Base-by-base conservation (phyloP, 2,113 vertebrate genomes). In the Hyaena hyaena region DNA sequence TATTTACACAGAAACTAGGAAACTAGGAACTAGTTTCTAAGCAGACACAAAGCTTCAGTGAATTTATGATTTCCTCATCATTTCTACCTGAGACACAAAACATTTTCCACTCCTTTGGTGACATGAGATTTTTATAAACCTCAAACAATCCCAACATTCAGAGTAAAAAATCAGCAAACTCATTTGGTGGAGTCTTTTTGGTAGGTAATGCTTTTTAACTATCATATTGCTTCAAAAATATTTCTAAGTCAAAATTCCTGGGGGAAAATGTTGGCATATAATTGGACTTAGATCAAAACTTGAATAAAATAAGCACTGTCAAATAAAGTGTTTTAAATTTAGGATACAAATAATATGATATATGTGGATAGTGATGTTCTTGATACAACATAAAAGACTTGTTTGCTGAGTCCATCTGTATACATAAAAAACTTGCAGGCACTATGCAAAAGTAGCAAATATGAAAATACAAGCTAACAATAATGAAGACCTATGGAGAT, bases 11-110 rank as follows among this genome's bases (percentile, higher is more conserved):
- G 74, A 77, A 95, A 96, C 12, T 53, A 26, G 39, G 74, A 77
- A 95, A 96, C 12, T 53, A 26, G 39, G 23, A 76, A 45, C 73
- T 45, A 45, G 73, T 76, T 76, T 76, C 39, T 26, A 74, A 19
- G 87, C 39, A 86, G 69, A 12, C 90, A 79, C n/a, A 73, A 82
- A 24, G 55, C 16, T 86, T 86, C 68, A 43, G 31, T 83, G 76
- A 82, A 31, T 77, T 83, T 76, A 61, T 79, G 16, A 76, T 92
- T 6, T 43, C 17, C 65, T 86, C 12, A 83, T 76, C 16, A 74
- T 26, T 94, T 94, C 82, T 73, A 68, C 50, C n/a, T 84, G 31
- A 80, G 24, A 79, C 31, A 65, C 26, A 94, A 92, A 87, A 86
- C 17, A 39, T n/a, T 45, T 82, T 66, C 14, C 50, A 68, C 58